Evolutionary conservation across 2,797 vertebrate genomes (phyloP).

Genomic region (Galago senegalensis): DNA sequence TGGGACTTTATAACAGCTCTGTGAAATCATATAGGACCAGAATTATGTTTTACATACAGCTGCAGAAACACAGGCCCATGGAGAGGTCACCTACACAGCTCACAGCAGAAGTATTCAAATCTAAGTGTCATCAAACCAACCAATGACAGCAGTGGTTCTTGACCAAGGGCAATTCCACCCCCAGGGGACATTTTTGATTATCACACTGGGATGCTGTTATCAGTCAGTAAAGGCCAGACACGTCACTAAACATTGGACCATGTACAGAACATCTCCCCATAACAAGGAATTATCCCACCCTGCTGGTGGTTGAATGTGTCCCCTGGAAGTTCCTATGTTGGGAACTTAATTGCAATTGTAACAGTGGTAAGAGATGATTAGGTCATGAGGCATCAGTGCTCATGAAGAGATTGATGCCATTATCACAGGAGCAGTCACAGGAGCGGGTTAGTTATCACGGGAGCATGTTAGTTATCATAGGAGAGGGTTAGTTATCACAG

Average conservation of each 20-base stretch:
- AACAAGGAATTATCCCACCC: not conserved
- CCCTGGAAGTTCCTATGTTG: not conserved
- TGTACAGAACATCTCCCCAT: not conserved
- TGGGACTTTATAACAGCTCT: not conserved
- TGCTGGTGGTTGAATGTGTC: not conserved
- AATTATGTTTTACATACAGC: not conserved
- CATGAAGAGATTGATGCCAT: not conserved
- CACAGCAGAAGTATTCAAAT: not conserved
- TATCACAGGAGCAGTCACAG: not conserved
- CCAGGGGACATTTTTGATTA: not conserved
- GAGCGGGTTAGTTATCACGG: no score
- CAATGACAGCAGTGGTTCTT: not conserved
- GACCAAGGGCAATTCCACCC: not conserved
- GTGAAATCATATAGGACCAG: not conserved
- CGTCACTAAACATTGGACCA: not conserved
- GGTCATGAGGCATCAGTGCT: not conserved
- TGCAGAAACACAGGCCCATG: not conserved
- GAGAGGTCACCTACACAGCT: not conserved
- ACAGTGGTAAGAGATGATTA: not conserved
- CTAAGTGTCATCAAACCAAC: not conserved
- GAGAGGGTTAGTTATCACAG: no score
- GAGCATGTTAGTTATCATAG: no score
- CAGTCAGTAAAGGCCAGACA: not conserved
- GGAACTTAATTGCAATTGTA: not conserved
- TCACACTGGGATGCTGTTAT: not conserved